Evolutionary conservation across 2,113 vertebrate species (phyloP).

Genomic region (Perca schrenkii): DNA sequence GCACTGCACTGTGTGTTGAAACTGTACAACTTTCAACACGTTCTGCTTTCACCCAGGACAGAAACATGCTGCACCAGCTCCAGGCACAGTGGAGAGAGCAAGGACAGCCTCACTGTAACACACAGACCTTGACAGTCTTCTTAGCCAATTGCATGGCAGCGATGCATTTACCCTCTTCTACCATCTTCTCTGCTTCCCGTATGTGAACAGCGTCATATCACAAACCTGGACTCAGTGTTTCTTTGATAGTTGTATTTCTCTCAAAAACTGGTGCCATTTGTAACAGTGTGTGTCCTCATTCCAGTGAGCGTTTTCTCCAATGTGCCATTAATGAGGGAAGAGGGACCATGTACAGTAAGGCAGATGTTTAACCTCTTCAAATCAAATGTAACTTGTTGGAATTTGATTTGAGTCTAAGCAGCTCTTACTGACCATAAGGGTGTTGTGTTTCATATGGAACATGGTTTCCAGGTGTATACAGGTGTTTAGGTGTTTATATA

Average conservation of each 20-base stretch:
- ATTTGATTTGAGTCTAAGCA: constrained; percentile 31
- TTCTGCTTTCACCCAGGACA: constrained; percentile 62
- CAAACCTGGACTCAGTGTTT: constrained; percentile 34
- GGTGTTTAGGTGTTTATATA: constrained; percentile 52
- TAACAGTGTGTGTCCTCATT: constrained; percentile 49
- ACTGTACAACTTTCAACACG: constrained; percentile 34
- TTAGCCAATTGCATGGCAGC: constrained; percentile 45
- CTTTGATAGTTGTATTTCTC: constrained; percentile 36
- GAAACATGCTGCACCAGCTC: constrained; percentile 52
- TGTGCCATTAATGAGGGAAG: constrained; percentile 73
- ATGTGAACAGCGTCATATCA: constrained; percentile 12
- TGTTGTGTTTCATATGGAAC: constrained; percentile 43
- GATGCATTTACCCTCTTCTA: constrained; percentile 40
- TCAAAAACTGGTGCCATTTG: constrained; percentile 66
- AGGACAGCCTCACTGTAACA: constrained; percentile 19
- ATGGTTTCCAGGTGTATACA: constrained; percentile 41
- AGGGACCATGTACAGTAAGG: constrained; percentile 9
- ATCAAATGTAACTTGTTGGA: constrained; percentile 17
- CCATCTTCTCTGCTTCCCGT: constrained; percentile 52
- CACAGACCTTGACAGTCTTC: constrained; percentile 38
- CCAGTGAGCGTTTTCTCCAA: constrained; percentile 66
- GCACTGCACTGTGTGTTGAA: constrained; percentile 13
- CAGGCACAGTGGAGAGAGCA: neutral
- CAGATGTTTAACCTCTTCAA: constrained; percentile 31
- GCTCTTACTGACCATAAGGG: constrained; percentile 21